Conservation (phyloP, 2,888 invertebrate genomes). For the Steinernema carpocapsae region DNA sequence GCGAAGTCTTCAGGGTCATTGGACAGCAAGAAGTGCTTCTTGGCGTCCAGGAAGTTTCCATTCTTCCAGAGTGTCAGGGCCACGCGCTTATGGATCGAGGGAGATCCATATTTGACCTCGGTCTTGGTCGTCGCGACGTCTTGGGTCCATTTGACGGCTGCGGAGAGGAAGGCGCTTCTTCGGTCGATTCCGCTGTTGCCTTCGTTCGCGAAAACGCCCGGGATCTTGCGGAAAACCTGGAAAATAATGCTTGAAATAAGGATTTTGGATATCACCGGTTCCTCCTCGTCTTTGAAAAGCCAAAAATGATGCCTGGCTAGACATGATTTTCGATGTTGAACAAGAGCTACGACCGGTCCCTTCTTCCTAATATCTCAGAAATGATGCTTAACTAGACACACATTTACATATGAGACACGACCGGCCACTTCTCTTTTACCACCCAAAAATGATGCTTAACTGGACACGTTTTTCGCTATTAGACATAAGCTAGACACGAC, state of each 20-base stretch:
- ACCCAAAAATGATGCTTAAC: no score
- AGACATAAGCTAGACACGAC: no score
- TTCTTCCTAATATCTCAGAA: no score
- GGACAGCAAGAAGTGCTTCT: conserved; percentile 19
- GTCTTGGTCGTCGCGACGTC: background rate
- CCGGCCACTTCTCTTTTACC: no score
- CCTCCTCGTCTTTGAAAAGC: background rate
- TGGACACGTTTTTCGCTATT: no score
- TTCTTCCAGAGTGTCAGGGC: background rate
- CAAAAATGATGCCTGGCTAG: no score
- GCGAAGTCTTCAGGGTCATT: conserved; percentile 10
- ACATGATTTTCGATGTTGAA: no score
- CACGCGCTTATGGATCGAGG: background rate
- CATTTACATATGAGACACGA: no score
- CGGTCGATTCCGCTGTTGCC: conserved; percentile 29
- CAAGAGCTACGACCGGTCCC: no score
- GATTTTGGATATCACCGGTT: background rate
- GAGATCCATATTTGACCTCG: background rate
- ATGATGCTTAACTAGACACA: no score
- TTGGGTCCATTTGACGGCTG: conserved; percentile 38
- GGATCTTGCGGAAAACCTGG: conserved; percentile 39
- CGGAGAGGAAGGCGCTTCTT: conserved; percentile 35
- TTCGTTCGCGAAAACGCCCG: conserved; percentile 16
- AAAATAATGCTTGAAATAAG: background rate
- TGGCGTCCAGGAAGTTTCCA: conserved; percentile 25